phyloP scores from a whole-genome alignment of 1,140 invertebrate genomes.

The Drosophila murphyi region DNA sequence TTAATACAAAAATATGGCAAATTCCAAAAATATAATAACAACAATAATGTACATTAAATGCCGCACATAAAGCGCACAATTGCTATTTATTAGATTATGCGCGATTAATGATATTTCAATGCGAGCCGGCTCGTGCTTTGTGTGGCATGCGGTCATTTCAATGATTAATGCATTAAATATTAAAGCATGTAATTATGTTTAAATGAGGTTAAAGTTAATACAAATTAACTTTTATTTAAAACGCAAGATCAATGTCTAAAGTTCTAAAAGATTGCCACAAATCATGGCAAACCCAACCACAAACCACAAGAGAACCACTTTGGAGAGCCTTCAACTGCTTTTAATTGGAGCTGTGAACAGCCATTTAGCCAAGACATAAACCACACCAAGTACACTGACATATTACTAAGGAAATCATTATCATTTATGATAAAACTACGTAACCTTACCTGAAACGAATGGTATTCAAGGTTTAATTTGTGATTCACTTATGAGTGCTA shows the following conservation, averaged over 20 bases:
- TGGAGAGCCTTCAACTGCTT: slow-evolving; percentile 41
- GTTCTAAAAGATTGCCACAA: slow-evolving; percentile 13
- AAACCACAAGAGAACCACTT: slow-evolving; percentile 25
- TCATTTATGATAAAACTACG: too few species aligned
- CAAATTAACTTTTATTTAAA: background rate
- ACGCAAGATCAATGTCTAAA: slow-evolving; percentile 57
- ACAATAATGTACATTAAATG: slow-evolving; percentile 10
- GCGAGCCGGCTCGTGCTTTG: slow-evolving; percentile 55
- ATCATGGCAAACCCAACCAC: slow-evolving; percentile 35
- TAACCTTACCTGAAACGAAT: too few species aligned
- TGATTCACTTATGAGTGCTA: too few species aligned
- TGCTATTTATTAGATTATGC: slow-evolving; percentile 69
- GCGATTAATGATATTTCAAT: slow-evolving; percentile 67
- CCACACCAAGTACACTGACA: slow-evolving; percentile 18
- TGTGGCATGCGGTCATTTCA: background rate
- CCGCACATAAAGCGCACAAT: slow-evolving; percentile 52
- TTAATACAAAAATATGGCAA: slow-evolving; percentile 28
- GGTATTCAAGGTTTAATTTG: too few species aligned
- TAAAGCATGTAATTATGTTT: background rate
- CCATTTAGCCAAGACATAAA: slow-evolving; percentile 32
- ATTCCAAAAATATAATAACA: slow-evolving; percentile 8
- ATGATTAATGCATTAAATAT: slow-evolving; percentile 8
- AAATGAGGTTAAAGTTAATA: background rate
- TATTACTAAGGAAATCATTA: background rate
- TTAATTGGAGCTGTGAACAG: slow-evolving; percentile 9